Base-by-base conservation (phyloP, 2,797 vertebrate genomes). In the Echeneis naucrates region DNA sequence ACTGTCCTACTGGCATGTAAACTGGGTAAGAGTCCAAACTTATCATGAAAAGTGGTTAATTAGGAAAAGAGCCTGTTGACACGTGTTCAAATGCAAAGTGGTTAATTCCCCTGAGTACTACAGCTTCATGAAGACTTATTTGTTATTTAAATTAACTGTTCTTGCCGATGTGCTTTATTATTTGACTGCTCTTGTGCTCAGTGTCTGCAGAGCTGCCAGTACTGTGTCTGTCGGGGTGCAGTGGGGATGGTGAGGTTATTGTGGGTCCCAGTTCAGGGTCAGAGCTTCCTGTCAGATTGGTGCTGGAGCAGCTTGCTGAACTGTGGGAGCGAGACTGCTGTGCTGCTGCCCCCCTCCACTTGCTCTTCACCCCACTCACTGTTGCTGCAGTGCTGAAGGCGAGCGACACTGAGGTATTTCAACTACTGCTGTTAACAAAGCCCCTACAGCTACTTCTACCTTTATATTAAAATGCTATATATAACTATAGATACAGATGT, bases 1-100 rank as follows among this genome's bases (percentile, higher is more conserved):
- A 96, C 96, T 0, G 95, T 99, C 78, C 94, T 98, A 52, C 84
- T 99, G 83, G 97, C 96, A 1, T 97, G 96, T 86, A 94, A 96
- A 82, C 89, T 99, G 81, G 96, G 98, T 99, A 90, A 92, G 94
- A 19, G 5, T n/a, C 33, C 33, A 37, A 7, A 33, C 66, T 58
- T 16, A 17, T 8, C 23, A 57, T 27, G 7, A 48, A 19, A 8
- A 45, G 21, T 14, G 17, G 27, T 7, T 60, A 23, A 59, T 30
- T 13, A 33, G 9, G n/a, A 11, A 50, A 26, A 21, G 4, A 3
- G 9, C 32, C 30, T 24, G 1, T 54, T 69, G 26, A 38, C 10
- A 6, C 50, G 44, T 47, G 37, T 45, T 44, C 10, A 57, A 55
- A 16, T 47, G 24, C 44, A 24, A 63, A 56, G 1, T 6, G n/a